Conservation (phyloP, 1,140 invertebrate species). For the Nebria ingens region DNA sequence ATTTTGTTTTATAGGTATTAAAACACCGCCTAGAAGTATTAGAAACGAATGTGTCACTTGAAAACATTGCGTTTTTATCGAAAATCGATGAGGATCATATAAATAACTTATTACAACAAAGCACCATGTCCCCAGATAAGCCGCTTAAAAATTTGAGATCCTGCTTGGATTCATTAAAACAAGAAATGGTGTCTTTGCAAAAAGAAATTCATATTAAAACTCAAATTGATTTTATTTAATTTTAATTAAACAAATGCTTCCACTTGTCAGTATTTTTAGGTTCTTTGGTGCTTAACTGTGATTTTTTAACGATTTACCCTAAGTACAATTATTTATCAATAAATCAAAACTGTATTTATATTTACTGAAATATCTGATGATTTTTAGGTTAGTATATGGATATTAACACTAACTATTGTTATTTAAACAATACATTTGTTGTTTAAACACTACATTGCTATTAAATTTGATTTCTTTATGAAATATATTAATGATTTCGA, state of each 20-base stretch:
- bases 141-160: not conserved
- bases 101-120: conserved; percentile 1
- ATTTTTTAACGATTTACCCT: too few species aligned
- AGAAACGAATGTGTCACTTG: not conserved
- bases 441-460: too few species aligned
- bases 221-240: not conserved
- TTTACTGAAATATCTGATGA: too few species aligned
- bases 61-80: not conserved
- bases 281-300: too few species aligned
- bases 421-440: too few species aligned
- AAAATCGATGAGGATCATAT: conserved; percentile 5
- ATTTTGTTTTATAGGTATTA: conserved; percentile 2
- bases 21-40: not conserved
- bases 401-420: too few species aligned
- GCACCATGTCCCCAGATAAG: not conserved
- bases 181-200: conserved; percentile 4
- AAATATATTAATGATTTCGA: too few species aligned
- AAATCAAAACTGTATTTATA: too few species aligned
- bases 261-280: not conserved
- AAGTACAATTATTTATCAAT: too few species aligned
- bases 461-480: too few species aligned
- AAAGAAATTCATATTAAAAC: conserved; percentile 3
- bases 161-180: conserved; percentile 7
- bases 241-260: not conserved
- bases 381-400: too few species aligned